Base-by-base conservation (phyloP, 2,113 vertebrate genomes). In the Boulengeromyrus knoepffleri region DNA sequence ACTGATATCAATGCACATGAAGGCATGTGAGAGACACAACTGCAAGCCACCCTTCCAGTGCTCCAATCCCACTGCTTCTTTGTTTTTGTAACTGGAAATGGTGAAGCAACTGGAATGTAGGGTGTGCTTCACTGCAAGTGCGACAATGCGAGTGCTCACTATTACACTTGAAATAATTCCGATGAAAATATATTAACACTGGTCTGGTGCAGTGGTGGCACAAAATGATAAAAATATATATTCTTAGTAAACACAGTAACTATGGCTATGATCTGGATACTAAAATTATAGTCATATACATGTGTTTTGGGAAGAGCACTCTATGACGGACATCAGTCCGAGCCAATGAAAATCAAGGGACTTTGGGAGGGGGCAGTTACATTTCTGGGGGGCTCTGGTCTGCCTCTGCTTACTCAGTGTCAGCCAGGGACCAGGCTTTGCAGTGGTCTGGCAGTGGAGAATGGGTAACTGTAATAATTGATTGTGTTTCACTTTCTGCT, bases 131-230 rank as follows among this genome's bases (percentile, higher is more conserved):
- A 50, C 31, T 47, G 50, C 52, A 50, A 62, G 89, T 52, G 27
- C 42, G 58, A 53, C 27, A 39, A 85, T 58, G 77, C 58, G 80
- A 85, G 80, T 47, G 56, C 27, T 85, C 80, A 42, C 77, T 80
- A 85, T 89, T 89, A 85, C 52, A 24, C 77, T 13, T 56, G 21
- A 58, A 89, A 85, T 89, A 39, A 85, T 47, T 21, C 50, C 39
- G 1, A 27, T 85, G 13, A n/a, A 45, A 77, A 62, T 66, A 46
- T 31, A 89, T 85, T 85, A 85, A 49, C 27, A 85, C 42, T 36
- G 39, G 52, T 62, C 52, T 85, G 39, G 24, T 87, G 85, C 85
- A n/a, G 45, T 31, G 62, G 3, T 70, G 27, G 9, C n/a, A 27
- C 58, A n/a, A 66, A 12, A 10, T n/a, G 1, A 27, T 66, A 27